Evolutionary conservation across 1,140 invertebrate genomes (phyloP), one percentile per base, ranked within the genome.

Genomic region (Magallana ariakensis): DNA sequence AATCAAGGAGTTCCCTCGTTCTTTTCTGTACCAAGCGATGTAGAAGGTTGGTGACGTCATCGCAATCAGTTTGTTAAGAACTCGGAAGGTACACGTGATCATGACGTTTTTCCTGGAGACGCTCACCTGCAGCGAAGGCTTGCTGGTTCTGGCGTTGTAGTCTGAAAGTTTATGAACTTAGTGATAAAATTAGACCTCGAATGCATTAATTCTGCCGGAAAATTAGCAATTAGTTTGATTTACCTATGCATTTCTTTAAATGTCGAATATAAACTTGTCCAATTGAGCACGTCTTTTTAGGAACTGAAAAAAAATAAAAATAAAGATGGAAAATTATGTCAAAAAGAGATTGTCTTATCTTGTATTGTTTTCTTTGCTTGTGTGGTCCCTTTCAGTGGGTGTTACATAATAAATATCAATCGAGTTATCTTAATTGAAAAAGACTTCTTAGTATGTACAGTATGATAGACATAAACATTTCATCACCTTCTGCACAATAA

Each of bases 401-500:
- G 66, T 26, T 70, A 11, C 13, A 70, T 70, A 70, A 22, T 70
- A 22, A 26, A 13, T 11, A 26, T 70, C 66, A 70, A 70, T 33
- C 66, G 66, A 19, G 7, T 70, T 70, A 26, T 33, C 66, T 70
- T 70, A 19, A 66, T 66, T 26, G 16, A 11, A 19, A 80, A 46
- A 19, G 10, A 80, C 53, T 80, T 55, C n/a, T 80, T 13, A 53
- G 26, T 62, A 62, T 15, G 58, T 33, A 80, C 33, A n/a, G 0
- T 26, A 19, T n/a, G 6, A 19, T 54, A 53, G 10, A 26, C 19
- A 7, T 1, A 13, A 80, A 11, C 33, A 55, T n/a, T 19, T n/a
- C 53, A 16, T 58, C 26, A 84, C 82, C 82, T 57, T 86, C 22
- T 9, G 85, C 85, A 82, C 85, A 86, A 33, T 86, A 86, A n/a